Evolutionary conservation across 2,888 invertebrate species (phyloP).

Genomic region (Reticulitermes lucifugus): DNA sequence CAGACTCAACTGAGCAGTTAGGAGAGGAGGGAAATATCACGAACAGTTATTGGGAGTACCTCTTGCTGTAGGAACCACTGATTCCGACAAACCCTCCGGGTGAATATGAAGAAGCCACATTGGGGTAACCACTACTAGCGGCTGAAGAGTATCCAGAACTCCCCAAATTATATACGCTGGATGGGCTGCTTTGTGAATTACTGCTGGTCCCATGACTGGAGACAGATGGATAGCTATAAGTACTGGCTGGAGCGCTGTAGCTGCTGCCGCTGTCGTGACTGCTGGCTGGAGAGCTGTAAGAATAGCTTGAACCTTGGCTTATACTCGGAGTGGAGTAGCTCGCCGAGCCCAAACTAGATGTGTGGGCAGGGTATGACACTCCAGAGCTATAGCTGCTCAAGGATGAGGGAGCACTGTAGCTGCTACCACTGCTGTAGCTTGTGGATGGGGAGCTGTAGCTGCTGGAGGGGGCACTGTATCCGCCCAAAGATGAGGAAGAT

Average conservation of each 20-base stretch:
- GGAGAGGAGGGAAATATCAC: background rate
- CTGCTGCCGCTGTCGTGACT: background rate
- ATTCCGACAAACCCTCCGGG: conserved; percentile 21
- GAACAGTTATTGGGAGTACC: conserved; percentile 14
- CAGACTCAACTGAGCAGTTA: too few species aligned
- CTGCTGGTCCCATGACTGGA: too few species aligned
- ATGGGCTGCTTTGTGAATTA: background rate
- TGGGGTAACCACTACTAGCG: background rate
- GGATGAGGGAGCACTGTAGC: conserved; percentile 34
- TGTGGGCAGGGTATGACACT: background rate
- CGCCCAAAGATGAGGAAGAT: conserved; percentile 22
- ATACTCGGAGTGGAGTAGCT: conserved; percentile 15
- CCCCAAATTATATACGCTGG: background rate
- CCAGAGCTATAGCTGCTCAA: conserved; percentile 31
- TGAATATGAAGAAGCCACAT: background rate
- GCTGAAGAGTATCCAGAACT: background rate
- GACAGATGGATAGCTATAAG: too few species aligned
- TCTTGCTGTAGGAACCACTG: conserved; percentile 7
- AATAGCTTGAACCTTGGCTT: background rate
- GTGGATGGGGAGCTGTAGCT: conserved; percentile 42
- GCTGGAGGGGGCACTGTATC: conserved; percentile 38
- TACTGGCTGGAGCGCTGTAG: background rate
- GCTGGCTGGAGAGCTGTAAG: conserved; percentile 34
- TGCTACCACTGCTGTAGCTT: background rate
- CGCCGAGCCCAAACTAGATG: background rate